phyloP scores from a whole-genome alignment of 2,888 invertebrate genomes.

The Lepidocyrtoides sp. region DNA sequence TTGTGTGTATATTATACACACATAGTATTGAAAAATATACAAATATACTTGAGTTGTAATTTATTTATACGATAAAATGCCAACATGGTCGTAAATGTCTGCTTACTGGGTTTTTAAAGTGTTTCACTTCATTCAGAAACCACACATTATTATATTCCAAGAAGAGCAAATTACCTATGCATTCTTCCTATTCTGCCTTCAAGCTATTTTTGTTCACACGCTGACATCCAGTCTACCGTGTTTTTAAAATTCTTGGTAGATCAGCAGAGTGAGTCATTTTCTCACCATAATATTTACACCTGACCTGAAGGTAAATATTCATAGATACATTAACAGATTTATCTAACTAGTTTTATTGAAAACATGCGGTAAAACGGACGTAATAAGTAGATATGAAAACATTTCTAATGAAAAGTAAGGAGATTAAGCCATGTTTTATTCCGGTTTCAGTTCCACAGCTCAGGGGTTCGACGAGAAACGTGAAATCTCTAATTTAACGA shows the following conservation, averaged over 20 bases:
- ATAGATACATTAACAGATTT: neutral
- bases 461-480: neutral
- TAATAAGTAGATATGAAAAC: neutral
- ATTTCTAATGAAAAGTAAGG: conserved; percentile 7
- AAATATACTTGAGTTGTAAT: neutral
- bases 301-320: neutral
- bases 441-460: neutral
- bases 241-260: neutral
- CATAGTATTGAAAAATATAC: neutral
- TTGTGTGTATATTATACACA: neutral
- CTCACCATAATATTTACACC: neutral
- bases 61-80: neutral
- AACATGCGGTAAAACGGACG: neutral
- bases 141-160: neutral
- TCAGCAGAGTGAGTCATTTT: conserved; percentile 17
- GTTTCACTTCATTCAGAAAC: neutral
- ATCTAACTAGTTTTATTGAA: neutral
- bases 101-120: neutral
- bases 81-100: neutral
- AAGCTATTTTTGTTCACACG: neutral
- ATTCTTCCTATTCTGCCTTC: neutral
- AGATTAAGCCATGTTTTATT: neutral
- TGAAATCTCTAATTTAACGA: neutral
- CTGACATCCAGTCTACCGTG: neutral
- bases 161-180: no score